Evolutionary conservation across 2,113 vertebrate genomes (phyloP).

Genomic region (Gallinago undulata): DNA sequence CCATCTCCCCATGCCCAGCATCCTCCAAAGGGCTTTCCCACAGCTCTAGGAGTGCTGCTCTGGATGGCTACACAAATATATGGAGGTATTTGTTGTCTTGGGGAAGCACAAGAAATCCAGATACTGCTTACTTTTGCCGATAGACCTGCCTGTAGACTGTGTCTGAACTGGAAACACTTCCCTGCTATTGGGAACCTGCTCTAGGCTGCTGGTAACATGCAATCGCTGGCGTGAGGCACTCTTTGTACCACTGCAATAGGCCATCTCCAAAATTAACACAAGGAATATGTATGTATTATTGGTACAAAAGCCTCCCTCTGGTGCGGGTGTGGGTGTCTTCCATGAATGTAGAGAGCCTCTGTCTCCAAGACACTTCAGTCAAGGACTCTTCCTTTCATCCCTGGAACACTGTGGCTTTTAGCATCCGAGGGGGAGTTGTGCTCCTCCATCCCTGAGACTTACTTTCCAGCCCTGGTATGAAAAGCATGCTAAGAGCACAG

Average conservation of each 20-base stretch:
- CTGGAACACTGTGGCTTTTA: background rate
- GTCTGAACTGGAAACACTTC: background rate
- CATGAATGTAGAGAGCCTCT: background rate
- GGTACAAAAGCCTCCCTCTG: background rate
- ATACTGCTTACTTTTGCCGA: background rate
- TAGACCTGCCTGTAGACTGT: background rate
- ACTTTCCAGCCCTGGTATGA: background rate
- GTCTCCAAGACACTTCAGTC: background rate
- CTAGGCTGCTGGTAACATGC: background rate
- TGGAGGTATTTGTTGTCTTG: background rate
- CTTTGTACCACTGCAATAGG: background rate
- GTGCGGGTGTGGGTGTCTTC: background rate
- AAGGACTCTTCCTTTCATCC: background rate
- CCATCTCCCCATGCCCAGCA: accelerated
- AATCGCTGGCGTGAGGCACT: accelerated
- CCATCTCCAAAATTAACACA: background rate
- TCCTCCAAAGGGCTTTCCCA: background rate
- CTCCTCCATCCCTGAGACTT: background rate
- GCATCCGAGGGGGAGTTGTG: background rate
- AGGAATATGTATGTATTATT: background rate
- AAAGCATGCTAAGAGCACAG: background rate
- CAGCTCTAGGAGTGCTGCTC: background rate
- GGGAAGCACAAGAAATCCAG: background rate
- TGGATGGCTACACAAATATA: background rate
- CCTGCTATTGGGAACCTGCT: background rate